Evolutionary conservation across 2,888 invertebrate genomes (phyloP).

Genomic region (Antitype chi): DNA sequence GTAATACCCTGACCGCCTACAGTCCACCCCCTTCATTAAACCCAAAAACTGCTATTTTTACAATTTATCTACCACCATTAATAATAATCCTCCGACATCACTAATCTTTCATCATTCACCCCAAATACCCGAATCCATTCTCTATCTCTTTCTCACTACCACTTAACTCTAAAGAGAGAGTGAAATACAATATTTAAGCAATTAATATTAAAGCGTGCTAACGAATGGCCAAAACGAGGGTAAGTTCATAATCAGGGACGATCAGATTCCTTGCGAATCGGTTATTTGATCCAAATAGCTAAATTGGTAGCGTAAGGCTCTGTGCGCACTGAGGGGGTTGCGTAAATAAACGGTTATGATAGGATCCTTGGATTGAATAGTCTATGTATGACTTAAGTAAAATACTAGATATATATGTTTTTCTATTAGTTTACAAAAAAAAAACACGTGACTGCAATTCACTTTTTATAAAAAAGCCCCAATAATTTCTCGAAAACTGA

Average conservation of each 20-base stretch:
- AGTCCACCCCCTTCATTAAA: slow-evolving; percentile 38
- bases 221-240: slow-evolving; percentile 65
- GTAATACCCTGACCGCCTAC: neutral
- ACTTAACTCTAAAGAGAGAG: slow-evolving; percentile 15
- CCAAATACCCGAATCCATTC: slow-evolving; percentile 44
- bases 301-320: slow-evolving; percentile 60
- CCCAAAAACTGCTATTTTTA: slow-evolving; percentile 52
- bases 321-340: slow-evolving; percentile 29
- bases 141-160: slow-evolving; percentile 29
- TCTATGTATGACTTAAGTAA: neutral
- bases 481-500: neutral
- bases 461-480: neutral
- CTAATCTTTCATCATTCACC: slow-evolving; percentile 64
- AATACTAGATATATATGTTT: neutral
- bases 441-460: neutral
- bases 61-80: slow-evolving; percentile 47
- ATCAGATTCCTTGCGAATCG: slow-evolving; percentile 66
- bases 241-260: slow-evolving; percentile 65
- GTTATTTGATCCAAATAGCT: slow-evolving; percentile 69
- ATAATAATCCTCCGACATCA: slow-evolving; percentile 58
- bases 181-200: slow-evolving; percentile 54
- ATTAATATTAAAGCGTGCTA: slow-evolving; percentile 70
- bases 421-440: neutral
- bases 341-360: neutral
- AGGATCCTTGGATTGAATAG: neutral